Conservation (phyloP, 2,888 invertebrate genomes). For the Anticlea derivata region DNA sequence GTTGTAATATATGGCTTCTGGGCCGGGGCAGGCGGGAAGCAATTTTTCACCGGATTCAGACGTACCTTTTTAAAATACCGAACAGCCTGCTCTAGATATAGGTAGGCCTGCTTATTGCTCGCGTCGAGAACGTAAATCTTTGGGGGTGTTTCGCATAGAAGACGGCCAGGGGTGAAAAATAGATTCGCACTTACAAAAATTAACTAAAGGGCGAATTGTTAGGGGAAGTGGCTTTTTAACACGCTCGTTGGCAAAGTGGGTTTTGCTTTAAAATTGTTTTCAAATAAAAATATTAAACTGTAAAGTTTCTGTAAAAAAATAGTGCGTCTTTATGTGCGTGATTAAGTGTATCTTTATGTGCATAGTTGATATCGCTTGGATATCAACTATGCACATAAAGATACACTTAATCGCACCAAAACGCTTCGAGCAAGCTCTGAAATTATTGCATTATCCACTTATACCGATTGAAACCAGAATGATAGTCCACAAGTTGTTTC, state of each 20-base stretch:
- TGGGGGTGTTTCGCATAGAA: slow-evolving; percentile 55
- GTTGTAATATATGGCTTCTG: slow-evolving; percentile 67
- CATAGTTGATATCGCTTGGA: too few relatives aligned
- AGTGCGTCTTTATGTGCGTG: too few relatives aligned
- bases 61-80: slow-evolving; percentile 78
- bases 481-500: slow-evolving; percentile 30
- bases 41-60: slow-evolving; percentile 77
- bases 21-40: slow-evolving; percentile 61
- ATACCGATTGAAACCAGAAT: slow-evolving; percentile 26
- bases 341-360: not conserved
- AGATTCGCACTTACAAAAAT: slow-evolving; percentile 77
- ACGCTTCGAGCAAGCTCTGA: slow-evolving; percentile 5
- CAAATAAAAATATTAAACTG: too few relatives aligned
- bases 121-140: slow-evolving; percentile 76
- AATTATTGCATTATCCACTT: slow-evolving; percentile 28
- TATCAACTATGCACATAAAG: too few relatives aligned
- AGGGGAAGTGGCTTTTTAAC: slow-evolving; percentile 24
- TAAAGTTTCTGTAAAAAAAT: too few relatives aligned
- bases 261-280: not conserved
- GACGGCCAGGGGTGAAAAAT: slow-evolving; percentile 66
- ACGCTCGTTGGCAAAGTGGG: slow-evolving; percentile 3
- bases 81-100: slow-evolving; percentile 60
- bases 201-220: slow-evolving; percentile 52
- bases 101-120: slow-evolving; percentile 71
- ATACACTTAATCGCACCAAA: not conserved